Percentiles rank a stretch among this genome's conserved stretches.
phyloP scores from a whole-genome alignment of 2,888 invertebrate species.

The Caenorhabditis angaria region DNA sequence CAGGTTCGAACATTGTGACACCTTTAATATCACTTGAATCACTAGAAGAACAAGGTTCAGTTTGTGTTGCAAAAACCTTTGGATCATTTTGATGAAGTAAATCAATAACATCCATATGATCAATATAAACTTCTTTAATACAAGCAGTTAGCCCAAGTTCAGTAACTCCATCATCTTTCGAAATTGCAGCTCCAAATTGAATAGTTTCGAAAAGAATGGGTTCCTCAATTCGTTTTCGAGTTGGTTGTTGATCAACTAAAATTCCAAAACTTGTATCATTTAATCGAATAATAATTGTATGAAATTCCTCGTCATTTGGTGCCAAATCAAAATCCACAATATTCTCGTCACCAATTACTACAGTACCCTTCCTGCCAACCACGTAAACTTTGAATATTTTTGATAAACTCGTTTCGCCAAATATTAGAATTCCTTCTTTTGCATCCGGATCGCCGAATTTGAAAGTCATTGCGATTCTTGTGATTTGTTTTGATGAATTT shows the following conservation, averaged over 20 bases:
- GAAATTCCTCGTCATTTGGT: conserved; percentile 13
- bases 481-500: conserved; percentile 24
- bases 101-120: conserved; percentile 53
- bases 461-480: conserved; percentile 45
- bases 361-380: conserved; percentile 43
- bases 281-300: conserved; percentile 35
- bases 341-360: conserved; percentile 28
- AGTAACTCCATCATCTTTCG: conserved; percentile 27
- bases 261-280: conserved; percentile 20
- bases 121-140: conserved; percentile 47
- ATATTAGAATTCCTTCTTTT: conserved; percentile 50
- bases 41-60: conserved; percentile 16
- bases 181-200: conserved; percentile 42
- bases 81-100: conserved; percentile 36
- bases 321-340: conserved; percentile 39
- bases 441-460: conserved; percentile 28
- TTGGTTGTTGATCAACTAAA: conserved; percentile 21
- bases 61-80: conserved; percentile 14
- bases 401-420: conserved; percentile 20
- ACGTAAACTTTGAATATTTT: conserved; percentile 43
- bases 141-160: conserved; percentile 55
- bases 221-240: conserved; percentile 11
- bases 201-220: conserved; percentile 24
- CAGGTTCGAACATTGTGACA: conserved; percentile 20
- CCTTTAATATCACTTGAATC: conserved; percentile 12